A percentile compares a stretch with the other conserved stretches of the same genome.
Evolutionary conservation across 2,113 vertebrate genomes (phyloP).

Genomic region (Cygnus buccinator): DNA sequence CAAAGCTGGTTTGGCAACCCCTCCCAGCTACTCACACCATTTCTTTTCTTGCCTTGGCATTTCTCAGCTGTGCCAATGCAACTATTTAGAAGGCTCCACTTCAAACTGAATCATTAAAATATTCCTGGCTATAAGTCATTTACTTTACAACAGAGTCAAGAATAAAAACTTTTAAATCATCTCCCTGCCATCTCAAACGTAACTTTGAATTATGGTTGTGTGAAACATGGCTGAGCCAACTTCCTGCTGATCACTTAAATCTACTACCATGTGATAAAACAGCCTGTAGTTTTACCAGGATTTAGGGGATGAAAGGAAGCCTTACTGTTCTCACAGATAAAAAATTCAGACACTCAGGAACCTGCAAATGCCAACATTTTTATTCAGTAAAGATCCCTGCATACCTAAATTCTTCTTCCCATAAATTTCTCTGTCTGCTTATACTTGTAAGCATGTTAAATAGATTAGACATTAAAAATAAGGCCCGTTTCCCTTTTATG

Average conservation of each 20-base stretch:
- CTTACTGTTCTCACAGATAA: not conserved
- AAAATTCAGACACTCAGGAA: not conserved
- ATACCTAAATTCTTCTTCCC: not conserved
- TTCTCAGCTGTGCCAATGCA: not conserved
- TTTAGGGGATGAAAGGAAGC: not conserved
- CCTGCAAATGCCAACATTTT: not conserved
- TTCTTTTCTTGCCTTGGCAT: not conserved
- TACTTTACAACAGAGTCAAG: not conserved
- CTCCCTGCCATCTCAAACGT: not conserved
- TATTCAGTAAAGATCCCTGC: not conserved
- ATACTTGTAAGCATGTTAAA: not conserved
- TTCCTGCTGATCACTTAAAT: not conserved
- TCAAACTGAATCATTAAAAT: not conserved
- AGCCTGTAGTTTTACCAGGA: not conserved
- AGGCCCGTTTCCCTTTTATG: not conserved
- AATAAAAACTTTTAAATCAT: not conserved
- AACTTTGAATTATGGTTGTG: not conserved
- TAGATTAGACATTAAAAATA: not conserved
- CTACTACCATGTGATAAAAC: rapidly evolving
- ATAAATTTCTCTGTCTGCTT: not conserved
- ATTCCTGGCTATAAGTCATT: not conserved
- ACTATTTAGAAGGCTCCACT: not conserved
- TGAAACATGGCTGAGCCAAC: not conserved
- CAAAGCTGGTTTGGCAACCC: not conserved
- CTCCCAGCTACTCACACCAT: not conserved